Conservation (phyloP, 2,113 vertebrate genomes). For the Shinisaurus crocodilurus region DNA sequence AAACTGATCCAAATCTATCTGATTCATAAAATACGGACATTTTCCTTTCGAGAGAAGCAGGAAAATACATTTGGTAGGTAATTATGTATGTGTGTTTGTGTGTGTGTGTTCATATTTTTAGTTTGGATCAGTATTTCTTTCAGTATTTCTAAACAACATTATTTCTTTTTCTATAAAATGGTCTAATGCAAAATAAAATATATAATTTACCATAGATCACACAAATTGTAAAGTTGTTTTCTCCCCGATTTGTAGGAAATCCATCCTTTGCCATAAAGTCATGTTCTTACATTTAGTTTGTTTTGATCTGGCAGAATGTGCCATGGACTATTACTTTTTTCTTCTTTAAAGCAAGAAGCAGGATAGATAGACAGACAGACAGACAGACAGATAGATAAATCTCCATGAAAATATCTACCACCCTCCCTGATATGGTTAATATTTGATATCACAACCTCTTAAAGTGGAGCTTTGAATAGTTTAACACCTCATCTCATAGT, state of each 20-base stretch:
- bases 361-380: no score
- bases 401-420: not conserved
- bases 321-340: not conserved
- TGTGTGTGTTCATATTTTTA: not conserved
- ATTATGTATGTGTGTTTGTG: not conserved
- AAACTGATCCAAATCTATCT: not conserved
- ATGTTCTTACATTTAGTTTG: not conserved
- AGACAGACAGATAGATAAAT: no score
- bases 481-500: not conserved
- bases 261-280: not conserved
- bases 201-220: not conserved
- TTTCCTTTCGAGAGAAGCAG: rapidly evolving
- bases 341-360: not conserved
- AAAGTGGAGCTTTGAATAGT: not conserved
- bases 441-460: not conserved
- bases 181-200: not conserved
- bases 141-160: not conserved
- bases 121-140: not conserved
- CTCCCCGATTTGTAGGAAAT: not conserved
- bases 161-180: not conserved
- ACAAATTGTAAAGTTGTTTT: not conserved
- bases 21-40: not conserved
- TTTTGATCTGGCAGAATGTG: not conserved
- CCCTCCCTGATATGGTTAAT: not conserved
- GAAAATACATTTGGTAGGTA: slow-evolving; percentile 59